Evolutionary conservation across 2,888 invertebrate species (phyloP), one percentile per base, ranked within the genome.

Genomic region (Drosophila kanekoi): DNA sequence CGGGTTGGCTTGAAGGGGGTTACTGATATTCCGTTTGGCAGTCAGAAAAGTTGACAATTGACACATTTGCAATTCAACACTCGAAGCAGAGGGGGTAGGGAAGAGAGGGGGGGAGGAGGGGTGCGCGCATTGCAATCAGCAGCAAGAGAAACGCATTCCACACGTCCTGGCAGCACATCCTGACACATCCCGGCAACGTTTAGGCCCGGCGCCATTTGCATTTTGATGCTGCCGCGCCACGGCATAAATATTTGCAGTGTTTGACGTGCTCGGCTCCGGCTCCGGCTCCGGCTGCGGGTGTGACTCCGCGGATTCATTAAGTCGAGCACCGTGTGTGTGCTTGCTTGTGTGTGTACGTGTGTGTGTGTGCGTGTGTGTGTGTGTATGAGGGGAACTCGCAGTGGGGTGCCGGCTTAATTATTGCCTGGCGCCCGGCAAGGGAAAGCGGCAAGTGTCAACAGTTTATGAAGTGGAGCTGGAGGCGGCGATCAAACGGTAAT

Each of bases 11-110:
- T 23, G 37, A 14, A 20, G 45, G 20, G 49, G 52, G 28, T 41
- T 64, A 65, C 75, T 65, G 75, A 75, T 75, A 75, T 75, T 75
- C 76, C 76, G 76, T 75, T 75, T 76, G 76, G 51, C 72, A 72
- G 72, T 79, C 79, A 70, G 77, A 85, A 77, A 28, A 85, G 81
- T 83, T 87, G 86, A 87, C 88, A 87, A 87, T 87, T 87, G 88
- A 86, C 88, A 87, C 86, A 87, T 87, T 87, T 87, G 86, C 86
- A 87, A 87, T 87, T 87, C 86, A 87, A 87, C 86, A 85, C 81
- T 87, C 76, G 76, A 79, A 40, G 61, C 40, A 20, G 43, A 28
- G 14, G n/a, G 20, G 59, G 51, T n/a, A n/a, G n/a, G 45, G 13
- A 10, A 54, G 13, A 0, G 13, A 11, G 6, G 2, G 20, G 0